These are phyloP conservation scores for Oriolus oriolus DNA, from an alignment of 2,113 vertebrate species.

Conservation along the genomic window DNA sequence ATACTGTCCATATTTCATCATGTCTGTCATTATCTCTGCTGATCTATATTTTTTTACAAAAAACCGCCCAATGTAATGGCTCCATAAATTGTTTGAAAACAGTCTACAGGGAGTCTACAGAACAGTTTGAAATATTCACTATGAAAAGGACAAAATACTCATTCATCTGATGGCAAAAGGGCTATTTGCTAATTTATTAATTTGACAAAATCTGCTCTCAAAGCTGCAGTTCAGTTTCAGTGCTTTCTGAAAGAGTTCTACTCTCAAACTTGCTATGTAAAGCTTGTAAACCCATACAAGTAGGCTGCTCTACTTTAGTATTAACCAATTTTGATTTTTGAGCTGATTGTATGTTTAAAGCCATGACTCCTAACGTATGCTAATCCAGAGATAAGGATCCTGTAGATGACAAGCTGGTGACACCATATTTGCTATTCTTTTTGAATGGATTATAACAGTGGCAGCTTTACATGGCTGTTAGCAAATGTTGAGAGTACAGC, in stretches of 20 bases:
- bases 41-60: background rate
- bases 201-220: background rate
- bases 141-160: background rate
- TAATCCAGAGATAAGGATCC: background rate
- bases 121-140: background rate
- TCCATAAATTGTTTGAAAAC: background rate
- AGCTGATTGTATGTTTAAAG: background rate
- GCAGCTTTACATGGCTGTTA: background rate
- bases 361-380: background rate
- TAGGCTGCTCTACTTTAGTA: background rate
- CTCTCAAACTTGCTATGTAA: background rate
- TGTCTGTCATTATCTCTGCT: background rate
- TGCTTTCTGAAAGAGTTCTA: background rate
- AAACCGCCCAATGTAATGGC: rapidly evolving
- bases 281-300: background rate
- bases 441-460: background rate
- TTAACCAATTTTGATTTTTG: background rate
- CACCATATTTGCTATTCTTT: background rate
- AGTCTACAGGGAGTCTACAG: background rate
- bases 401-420: background rate
- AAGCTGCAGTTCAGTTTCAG: background rate
- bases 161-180: background rate
- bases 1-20: background rate
- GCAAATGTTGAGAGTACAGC: background rate
- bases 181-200: background rate